Base-by-base conservation (phyloP, 2,888 invertebrate genomes). In the Linhomoeus sp. region DNA sequence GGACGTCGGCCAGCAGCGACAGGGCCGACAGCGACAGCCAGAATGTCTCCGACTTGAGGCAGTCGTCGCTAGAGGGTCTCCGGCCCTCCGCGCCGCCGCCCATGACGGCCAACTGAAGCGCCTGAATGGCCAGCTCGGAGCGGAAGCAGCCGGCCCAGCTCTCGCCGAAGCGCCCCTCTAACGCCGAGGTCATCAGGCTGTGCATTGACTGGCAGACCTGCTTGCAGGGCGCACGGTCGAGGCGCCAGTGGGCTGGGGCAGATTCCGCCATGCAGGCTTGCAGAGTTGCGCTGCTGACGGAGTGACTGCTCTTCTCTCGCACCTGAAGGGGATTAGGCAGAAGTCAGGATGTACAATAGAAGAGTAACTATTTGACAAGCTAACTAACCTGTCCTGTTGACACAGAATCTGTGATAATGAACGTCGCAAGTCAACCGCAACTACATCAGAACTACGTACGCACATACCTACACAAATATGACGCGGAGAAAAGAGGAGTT, bases 11-110 rank as follows among this genome's bases (percentile, higher is more conserved):
- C 53, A 92, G 73, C 2, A 90, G 84, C 66, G 90, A 87, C 17
- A 94, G 75, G 1, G 92, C 83, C 1, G 90, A 85, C 45, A 94
- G 69, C 0, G 88, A 81, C 56, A 90, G 68, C 94, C 94, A 94
- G 45, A 71, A 53, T 14, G 49, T 41, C 2, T 47, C 43, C 24
- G 7, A 29, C 29, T 29, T 12, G 7, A 29, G 12, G 29, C 5
- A 12, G 7, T 29, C 29, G 29, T 29, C 12, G 9, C 12, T 12
- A 39, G 23, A 3, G 39, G 5, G 39, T 12, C 7, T 9, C 22
- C 19, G n/a, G n/a, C 5, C 5, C 38, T 19, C 5, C 19, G 9
- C 12, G 9, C 19, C 22, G 14, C 22, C 3, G 12, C 20, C 39
- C 22, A 39, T 5, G 22, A 9, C 20, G 14, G 39, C 20, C 14